Evolutionary conservation across 2,797 vertebrate genomes (phyloP).

Genomic region (Tympanoctomys barrerae): DNA sequence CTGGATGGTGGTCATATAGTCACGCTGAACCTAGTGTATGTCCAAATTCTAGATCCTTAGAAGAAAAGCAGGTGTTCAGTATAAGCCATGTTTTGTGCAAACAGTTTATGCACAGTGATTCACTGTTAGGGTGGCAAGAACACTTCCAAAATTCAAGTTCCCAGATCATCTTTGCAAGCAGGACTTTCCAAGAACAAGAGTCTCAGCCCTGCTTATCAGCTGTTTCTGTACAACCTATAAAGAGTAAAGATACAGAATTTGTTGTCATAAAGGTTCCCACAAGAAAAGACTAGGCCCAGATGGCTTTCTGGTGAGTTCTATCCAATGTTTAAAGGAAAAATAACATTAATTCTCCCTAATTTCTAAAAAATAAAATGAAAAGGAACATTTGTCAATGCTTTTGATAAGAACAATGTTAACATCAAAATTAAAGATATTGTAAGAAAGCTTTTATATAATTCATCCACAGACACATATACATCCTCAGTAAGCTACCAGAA

Average conservation of each 20-base stretch:
- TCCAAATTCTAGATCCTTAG: not conserved
- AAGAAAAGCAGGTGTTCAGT: constrained; percentile 9
- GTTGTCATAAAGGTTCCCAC: constrained; percentile 8
- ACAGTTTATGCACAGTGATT: not conserved
- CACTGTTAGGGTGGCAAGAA: not conserved
- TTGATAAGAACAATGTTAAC: not conserved
- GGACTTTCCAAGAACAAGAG: not conserved
- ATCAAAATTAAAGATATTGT: not conserved
- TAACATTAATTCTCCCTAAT: not conserved
- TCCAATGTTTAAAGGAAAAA: not conserved
- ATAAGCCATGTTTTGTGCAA: constrained; percentile 24
- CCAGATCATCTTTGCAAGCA: constrained; percentile 9
- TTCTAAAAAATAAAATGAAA: not conserved
- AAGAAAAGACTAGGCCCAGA: not conserved
- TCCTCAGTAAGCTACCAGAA: not conserved
- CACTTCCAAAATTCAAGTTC: not conserved
- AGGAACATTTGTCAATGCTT: not conserved
- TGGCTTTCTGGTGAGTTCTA: not conserved
- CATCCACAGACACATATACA: not conserved
- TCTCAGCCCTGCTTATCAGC: not conserved
- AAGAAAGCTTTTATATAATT: constrained; percentile 1
- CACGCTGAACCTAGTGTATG: not conserved
- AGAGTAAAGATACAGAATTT: not conserved
- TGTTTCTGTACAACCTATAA: not conserved
- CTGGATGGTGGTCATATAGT: not conserved